Conservation (phyloP, 2,113 vertebrate genomes). For the Pterocles burchelli region DNA sequence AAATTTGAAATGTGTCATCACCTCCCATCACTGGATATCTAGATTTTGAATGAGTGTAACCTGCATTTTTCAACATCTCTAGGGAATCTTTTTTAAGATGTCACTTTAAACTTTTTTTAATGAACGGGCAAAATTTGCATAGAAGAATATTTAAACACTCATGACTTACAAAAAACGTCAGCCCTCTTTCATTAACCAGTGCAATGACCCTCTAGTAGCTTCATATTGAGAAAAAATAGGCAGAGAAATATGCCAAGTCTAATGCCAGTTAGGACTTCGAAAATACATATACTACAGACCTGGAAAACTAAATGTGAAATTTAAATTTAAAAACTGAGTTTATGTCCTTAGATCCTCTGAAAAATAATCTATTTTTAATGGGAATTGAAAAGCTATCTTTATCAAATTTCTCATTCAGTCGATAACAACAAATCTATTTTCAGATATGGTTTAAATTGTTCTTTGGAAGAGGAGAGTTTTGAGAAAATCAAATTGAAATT, state of each 20-base stretch:
- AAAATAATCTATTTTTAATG: constrained; percentile 31
- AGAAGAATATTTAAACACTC: constrained; percentile 17
- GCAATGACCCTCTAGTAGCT: background rate
- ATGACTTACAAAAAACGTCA: background rate
- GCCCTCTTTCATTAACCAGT: constrained; percentile 6
- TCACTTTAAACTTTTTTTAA: background rate
- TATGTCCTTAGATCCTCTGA: background rate
- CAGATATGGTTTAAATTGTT: constrained; percentile 9
- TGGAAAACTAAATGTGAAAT: background rate
- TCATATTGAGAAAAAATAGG: constrained; percentile 1
- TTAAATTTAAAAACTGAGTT: background rate
- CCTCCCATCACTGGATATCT: constrained; percentile 21
- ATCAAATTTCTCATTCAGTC: constrained; percentile 1
- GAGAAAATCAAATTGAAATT: constrained; percentile 32
- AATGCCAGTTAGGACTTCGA: background rate
- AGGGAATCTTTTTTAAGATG: background rate
- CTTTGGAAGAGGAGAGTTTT: background rate
- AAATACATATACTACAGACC: background rate
- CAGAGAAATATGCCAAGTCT: constrained; percentile 5
- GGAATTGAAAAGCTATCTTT: constrained; percentile 14
- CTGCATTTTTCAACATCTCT: background rate
- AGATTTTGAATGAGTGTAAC: constrained; percentile 46
- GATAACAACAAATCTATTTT: constrained; percentile 45
- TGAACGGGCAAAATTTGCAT: background rate
- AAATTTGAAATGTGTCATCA: constrained; percentile 30